Base-by-base conservation (phyloP, 1,140 invertebrate species). In the Rhopalosiphum padi region DNA sequence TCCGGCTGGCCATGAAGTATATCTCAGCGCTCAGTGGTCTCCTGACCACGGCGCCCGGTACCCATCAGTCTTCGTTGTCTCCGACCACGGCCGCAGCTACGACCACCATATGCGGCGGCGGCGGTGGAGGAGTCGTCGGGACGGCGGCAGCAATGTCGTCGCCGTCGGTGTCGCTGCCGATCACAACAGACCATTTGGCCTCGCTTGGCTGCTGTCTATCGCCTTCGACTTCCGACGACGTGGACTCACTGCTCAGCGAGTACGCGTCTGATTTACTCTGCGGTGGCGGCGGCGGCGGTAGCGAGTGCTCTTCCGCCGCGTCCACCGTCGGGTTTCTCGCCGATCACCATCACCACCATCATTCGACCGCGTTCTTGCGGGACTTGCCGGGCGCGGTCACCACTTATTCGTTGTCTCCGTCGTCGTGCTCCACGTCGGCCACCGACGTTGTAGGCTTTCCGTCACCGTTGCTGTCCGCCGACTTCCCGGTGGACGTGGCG, bases 1-100 rank as follows among this genome's bases (percentile, higher is more conserved):
- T 97, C n/a, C 94, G 96, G 87, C 94, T 96, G 41, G 96, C 96
- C 48, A 96, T 97, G 95, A 96, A 97, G 94, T 97, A 97, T 95
- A 97, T 97, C 90, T 95, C 96, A 41, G 96, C 96, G 7, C 95
- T 97, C 11, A 95, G 95, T 85, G 94, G 95, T 51, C 90, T 94
- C 25, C 94, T 95, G 53, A 91, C 94, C 41, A 91, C 94, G 7
- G 51, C 53, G 53, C 90, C 85, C 22, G 35, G n/a, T 25, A 3
- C 77, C 11, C 82, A 48, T 3, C 43, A 82, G 82, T 22, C 30
- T 30, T 77, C 60, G 30, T 30, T 60, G 83, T 85, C 68, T 8
- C 4, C 7, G 43, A 41, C 30, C 23, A 41, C 77, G 77, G 83
- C 82, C 25, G 11, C 41, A 94, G 51, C 89, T 5, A 77, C 60